Evolutionary conservation across 2,113 vertebrate species (phyloP).

Genomic region (Pollimyrus isidori): DNA sequence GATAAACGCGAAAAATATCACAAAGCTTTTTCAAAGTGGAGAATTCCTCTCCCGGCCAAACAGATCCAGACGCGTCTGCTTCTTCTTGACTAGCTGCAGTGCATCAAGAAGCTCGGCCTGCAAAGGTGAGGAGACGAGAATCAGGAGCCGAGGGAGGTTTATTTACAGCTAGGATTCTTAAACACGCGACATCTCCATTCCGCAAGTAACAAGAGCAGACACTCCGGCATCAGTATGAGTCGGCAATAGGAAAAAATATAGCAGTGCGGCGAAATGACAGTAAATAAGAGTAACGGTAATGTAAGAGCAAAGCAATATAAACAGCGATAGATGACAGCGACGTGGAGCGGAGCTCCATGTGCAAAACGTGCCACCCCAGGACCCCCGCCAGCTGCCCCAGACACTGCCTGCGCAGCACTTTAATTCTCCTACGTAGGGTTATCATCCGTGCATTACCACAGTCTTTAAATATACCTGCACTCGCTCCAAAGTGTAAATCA

Average conservation of each 20-base stretch:
- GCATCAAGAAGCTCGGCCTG: background rate
- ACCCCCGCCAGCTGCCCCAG: background rate
- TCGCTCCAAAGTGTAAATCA: conserved; percentile 42
- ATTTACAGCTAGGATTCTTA: background rate
- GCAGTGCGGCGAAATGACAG: background rate
- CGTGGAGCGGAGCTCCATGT: background rate
- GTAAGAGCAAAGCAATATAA: background rate
- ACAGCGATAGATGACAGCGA: background rate
- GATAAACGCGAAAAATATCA: background rate
- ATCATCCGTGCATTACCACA: conserved; percentile 15
- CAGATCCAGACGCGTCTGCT: background rate
- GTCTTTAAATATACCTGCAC: conserved; percentile 39
- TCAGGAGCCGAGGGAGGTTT: background rate
- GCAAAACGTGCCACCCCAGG: background rate
- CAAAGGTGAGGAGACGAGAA: background rate
- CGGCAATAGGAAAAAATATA: background rate
- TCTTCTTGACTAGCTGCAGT: background rate
- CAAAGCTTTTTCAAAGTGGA: background rate
- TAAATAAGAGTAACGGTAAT: background rate
- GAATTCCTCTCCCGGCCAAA: background rate
- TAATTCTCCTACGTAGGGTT: conserved; percentile 17
- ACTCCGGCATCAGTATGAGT: background rate
- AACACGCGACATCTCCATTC: background rate
- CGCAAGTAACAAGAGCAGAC: background rate
- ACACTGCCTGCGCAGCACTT: conserved; percentile 27